Conservation (phyloP, 2,113 vertebrate genomes). For the Pungitius pungitius region DNA sequence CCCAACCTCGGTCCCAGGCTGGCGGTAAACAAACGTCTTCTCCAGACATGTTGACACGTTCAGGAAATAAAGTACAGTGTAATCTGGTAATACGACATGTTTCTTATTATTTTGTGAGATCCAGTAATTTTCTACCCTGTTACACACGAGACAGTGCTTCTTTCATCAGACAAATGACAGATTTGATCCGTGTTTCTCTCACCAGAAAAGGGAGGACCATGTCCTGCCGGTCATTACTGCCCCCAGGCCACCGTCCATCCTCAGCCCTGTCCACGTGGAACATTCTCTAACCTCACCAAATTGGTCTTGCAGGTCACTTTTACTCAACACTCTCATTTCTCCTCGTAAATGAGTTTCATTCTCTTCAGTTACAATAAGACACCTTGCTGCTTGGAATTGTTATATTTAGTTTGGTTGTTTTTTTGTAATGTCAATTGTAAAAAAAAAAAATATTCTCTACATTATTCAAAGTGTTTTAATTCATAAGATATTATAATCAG, state of each 20-base stretch:
- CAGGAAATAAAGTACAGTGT: background rate
- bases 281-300: conserved; percentile 80
- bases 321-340: conserved; percentile 14
- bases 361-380: background rate
- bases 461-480: background rate
- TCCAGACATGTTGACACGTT: background rate
- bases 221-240: conserved; percentile 87
- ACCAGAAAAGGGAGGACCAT: conserved; percentile 83
- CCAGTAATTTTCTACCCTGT: background rate
- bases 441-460: background rate
- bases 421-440: no score
- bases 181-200: conserved; percentile 38
- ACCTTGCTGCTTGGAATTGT: background rate
- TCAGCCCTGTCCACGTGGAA: conserved; percentile 84
- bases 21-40: conserved; percentile 70
- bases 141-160: background rate
- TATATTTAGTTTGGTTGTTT: no score
- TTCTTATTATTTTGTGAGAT: background rate
- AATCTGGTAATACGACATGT: background rate
- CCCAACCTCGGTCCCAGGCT: conserved; percentile 72
- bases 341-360: background rate
- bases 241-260: conserved; percentile 78
- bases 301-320: conserved; percentile 80
- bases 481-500: background rate
- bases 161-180: conserved; percentile 19